These are phyloP conservation scores for Metallyticus violacea DNA, from an alignment of 2,888 invertebrate genomes.

Conservation along the genomic window DNA sequence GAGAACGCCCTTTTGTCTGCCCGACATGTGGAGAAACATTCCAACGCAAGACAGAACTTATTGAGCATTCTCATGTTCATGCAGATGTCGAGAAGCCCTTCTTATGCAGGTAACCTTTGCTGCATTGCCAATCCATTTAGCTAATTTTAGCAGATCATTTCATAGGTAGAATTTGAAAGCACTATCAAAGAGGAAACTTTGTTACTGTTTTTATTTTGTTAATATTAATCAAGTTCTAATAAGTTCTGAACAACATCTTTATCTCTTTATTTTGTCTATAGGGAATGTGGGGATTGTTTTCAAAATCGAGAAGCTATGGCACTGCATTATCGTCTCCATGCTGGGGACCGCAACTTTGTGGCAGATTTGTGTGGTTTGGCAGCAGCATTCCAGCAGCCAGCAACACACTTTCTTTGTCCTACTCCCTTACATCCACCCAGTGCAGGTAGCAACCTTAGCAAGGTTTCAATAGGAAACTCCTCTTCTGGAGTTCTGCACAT, in stretches of 20 bases:
- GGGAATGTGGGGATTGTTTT: slow-evolving; percentile 64
- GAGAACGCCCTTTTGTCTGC: slow-evolving; percentile 70
- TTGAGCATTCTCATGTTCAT: slow-evolving; percentile 59
- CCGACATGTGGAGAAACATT: slow-evolving; percentile 75
- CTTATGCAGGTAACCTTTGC: slow-evolving; percentile 50
- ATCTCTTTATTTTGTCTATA: slow-evolving; percentile 36
- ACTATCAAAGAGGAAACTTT: no score
- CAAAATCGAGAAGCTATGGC: slow-evolving; percentile 72
- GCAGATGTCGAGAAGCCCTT: slow-evolving; percentile 50
- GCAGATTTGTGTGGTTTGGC: slow-evolving; percentile 79
- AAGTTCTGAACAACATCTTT: no score
- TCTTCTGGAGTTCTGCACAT: slow-evolving; percentile 26
- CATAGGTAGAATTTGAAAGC: no score
- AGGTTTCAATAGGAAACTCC: slow-evolving; percentile 8
- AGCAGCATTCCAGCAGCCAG: slow-evolving; percentile 63
- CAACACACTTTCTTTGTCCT: slow-evolving; percentile 36
- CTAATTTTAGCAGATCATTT: no score
- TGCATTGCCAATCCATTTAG: no score
- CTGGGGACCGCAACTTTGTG: slow-evolving; percentile 75
- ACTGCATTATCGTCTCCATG: slow-evolving; percentile 74
- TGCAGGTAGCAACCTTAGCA: background rate
- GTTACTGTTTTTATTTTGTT: no score
- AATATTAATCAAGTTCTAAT: no score
- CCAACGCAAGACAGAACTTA: slow-evolving; percentile 66
- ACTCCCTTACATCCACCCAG: slow-evolving; percentile 19